Base-by-base conservation (phyloP, 2,113 vertebrate genomes). In the Chloroceryle aenea region DNA sequence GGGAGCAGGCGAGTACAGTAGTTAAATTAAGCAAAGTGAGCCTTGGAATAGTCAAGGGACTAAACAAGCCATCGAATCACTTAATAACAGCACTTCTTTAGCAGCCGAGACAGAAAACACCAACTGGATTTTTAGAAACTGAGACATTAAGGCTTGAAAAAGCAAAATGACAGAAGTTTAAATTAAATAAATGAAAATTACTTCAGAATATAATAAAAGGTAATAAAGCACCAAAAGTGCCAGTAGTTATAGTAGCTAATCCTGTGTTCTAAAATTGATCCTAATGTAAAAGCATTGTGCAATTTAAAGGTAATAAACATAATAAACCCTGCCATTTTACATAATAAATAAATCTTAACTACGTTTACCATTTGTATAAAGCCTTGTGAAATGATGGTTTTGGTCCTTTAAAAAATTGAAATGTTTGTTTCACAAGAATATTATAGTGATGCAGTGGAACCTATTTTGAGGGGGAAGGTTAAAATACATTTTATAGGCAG, bases 101-200 rank as follows among this genome's bases (percentile, higher is more conserved):
- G 68, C 47, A 80, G 34, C 4, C 3, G 47, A 87, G 72, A 82
- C 48, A 94, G 96, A 82, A 96, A 85, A 95, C 84, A 91, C 36
- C 38, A 76, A 95, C 78, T 80, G 83, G 74, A 93, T 91, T 95
- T 91, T 91, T 67, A 88, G 80, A 91, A 92, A 90, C 58, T 19
- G 80, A 94, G 68, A 89, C 91, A 82, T 95, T 94, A 88, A 62
- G 75, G 96, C 64, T 85, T 91, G 94, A 94, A 93, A 93, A 68
- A 83, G 93, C 72, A 82, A 59, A 92, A 78, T 78, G 94, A 76
- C 80, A 74, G 83, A 90, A 93, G 78, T 90, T 93, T 71, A 96
- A 93, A 96, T 94, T 90, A 96, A 98, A 97, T 93, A 93, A 97
- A 97, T 94, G 93, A 97, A 94, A 97, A 97, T 97, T 94, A 94